A percentile compares a stretch with the other conserved stretches of the same genome.
These are phyloP conservation scores for Leptodactylus fallax DNA, from an alignment of 2,797 vertebrate species.

Conservation along the genomic window DNA sequence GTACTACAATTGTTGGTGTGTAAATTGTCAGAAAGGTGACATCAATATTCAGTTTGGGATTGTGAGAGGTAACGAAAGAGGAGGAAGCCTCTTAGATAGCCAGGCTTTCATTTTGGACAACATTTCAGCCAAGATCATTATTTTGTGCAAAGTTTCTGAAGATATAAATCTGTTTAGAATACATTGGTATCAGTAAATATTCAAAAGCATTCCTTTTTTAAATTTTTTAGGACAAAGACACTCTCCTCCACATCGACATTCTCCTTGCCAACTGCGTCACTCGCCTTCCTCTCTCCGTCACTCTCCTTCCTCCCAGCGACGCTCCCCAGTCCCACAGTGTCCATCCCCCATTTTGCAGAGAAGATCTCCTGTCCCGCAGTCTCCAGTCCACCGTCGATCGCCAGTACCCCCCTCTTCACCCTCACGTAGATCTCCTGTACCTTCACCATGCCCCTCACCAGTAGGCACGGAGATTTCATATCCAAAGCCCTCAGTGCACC, in stretches of 20 bases:
- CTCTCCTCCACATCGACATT: slow-evolving; percentile 73
- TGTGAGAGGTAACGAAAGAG: too few relatives aligned
- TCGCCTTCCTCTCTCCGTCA: slow-evolving; percentile 79
- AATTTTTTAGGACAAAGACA: slow-evolving; percentile 74
- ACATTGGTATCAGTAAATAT: neutral
- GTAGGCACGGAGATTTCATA: slow-evolving; percentile 83
- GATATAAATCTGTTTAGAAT: neutral
- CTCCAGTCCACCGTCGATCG: slow-evolving; percentile 77
- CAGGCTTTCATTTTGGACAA: neutral
- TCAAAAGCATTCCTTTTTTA: neutral
- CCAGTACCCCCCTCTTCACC: slow-evolving; percentile 77
- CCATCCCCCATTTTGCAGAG: slow-evolving; percentile 81
- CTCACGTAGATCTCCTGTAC: slow-evolving; percentile 81
- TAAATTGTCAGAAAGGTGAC: too few relatives aligned
- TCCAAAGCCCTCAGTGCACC: slow-evolving; percentile 87
- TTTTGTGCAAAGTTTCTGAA: neutral
- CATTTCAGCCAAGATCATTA: neutral
- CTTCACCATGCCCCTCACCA: slow-evolving; percentile 83
- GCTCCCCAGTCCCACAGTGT: slow-evolving; percentile 76
- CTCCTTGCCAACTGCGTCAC: slow-evolving; percentile 73
- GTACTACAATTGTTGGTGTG: too few relatives aligned
- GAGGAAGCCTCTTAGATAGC: too few relatives aligned
- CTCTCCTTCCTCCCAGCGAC: slow-evolving; percentile 78
- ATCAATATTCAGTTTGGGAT: too few relatives aligned
- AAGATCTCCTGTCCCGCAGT: slow-evolving; percentile 85